Evolutionary conservation across 2,888 invertebrate species (phyloP), one percentile per base, ranked within the genome.

Genomic region (Eugnorisma glareosa): DNA sequence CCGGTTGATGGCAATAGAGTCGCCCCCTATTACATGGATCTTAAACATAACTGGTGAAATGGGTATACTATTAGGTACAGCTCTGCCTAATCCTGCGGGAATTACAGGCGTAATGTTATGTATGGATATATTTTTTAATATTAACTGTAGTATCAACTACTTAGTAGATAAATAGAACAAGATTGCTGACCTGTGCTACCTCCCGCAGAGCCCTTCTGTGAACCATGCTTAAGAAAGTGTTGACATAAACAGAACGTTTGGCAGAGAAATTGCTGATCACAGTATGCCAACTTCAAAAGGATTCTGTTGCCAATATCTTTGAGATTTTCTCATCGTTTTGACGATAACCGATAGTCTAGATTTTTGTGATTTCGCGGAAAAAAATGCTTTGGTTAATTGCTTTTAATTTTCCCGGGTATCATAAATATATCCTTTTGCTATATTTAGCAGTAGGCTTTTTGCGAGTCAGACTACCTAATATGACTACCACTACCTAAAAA

Each of bases 251-350:
- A 77, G 51, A 54, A 45, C 43, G n/a, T 57, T 78, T 77, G 78
- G 67, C 83, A 83, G n/a, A 63, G 11, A 59, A 71, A 68, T 28
- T 63, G 71, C 84, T 64, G 67, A 81, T 70, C 37, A 1, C 48
- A 24, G 43, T 37, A 57, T 28, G 51, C 64, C 70, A 64, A 54
- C 51, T 67, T 69, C 37, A 69, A 67, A 59, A 64, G 15, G 13
- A 35, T 63, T 13, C 59, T 21, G 63, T 45, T 70, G 69, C 51
- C 77, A 83, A 83, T 24, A 69, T 28, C n/a, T 76, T 21, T 1
- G 3, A 71, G 40, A 13, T 45, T 51, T 43, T 28, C 13, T 31
- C 18, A 1, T n/a, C 35, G 1, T 37, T 75, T 71, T 45, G 11
- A 54, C 15, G 18, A 24, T 5, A n/a, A 57, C 13, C 5, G n/a